Base-by-base conservation (phyloP, 2,113 vertebrate genomes). In the Archilochus colubris region DNA sequence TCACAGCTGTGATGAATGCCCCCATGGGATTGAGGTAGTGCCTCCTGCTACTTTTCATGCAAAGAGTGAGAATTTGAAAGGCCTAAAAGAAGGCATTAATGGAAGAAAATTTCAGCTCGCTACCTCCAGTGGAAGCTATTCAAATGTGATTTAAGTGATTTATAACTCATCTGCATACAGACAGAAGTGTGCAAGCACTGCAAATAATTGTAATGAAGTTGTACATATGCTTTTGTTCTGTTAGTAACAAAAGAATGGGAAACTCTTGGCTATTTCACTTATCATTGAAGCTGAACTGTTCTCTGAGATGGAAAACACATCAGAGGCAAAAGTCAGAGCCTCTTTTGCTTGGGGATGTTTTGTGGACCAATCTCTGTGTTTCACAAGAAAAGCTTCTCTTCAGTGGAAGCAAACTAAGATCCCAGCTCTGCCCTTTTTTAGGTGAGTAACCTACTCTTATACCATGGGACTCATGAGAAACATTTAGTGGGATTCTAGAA, bases 21-120 rank as follows among this genome's bases (percentile, higher is more conserved):
- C 16, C 5, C 13, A 1, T 2, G 18, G 15, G 40, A 17, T 6
- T 19, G n/a, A 48, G 13, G 40, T 5, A 48, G 19, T 43, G 3
- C 15, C 53, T 30, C 51, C 51, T 69, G 33, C 54, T 43, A 7
- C 6, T 61, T 62, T 86, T 81, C 7, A 27, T 79, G 21, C 25
- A 28, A 48, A 44, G 58, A 33, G 44, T 1, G 9, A 74, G 30
- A 64, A 30, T 77, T 55, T 55, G 33, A 73, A 68, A 53, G 15
- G 18, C 14, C 55, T 61, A 23, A 69, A 40, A 33, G 53, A 82
- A 57, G 23, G 8, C 18, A 38, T 46, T 64, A 18, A 7, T 51
- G 12, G 25, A 33, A 68, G 25, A 76, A 86, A 83, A 23, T 38
- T 82, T 38, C 31, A 80, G 15, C 36, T 54, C 50, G 4, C 4